These are phyloP conservation scores for Steatornis caripensis DNA, from an alignment of 2,113 vertebrate species.

Conservation along the genomic window DNA sequence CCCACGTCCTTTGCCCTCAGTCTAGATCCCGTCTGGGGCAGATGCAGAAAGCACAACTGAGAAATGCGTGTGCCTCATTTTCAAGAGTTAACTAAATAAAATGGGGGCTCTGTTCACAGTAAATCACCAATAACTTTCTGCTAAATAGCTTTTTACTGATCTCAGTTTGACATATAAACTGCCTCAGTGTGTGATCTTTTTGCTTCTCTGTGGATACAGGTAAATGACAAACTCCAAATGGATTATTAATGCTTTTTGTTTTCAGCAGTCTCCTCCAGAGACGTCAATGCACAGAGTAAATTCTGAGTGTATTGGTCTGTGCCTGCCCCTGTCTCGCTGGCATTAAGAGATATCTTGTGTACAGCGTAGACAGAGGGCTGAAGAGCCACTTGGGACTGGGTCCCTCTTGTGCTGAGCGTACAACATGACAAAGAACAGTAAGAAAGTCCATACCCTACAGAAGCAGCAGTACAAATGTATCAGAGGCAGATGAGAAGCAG, in stretches of 20 bases:
- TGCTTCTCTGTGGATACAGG: background rate
- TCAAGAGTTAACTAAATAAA: background rate
- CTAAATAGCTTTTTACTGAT: background rate
- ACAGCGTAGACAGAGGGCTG: background rate
- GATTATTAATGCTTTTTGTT: background rate
- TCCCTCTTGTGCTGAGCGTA: background rate
- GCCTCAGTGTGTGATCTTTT: background rate
- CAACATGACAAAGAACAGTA: background rate
- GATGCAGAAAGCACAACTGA: background rate
- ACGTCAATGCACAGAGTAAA: background rate
- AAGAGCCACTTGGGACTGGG: background rate
- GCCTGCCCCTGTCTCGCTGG: background rate
- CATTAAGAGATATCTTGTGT: background rate
- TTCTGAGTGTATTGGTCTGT: background rate
- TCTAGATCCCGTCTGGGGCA: background rate
- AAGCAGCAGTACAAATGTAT: background rate
- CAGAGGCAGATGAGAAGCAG: background rate
- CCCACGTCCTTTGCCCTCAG: fast-evolving
- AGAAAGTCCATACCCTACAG: background rate
- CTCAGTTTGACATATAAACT: background rate
- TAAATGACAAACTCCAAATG: background rate
- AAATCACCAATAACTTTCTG: background rate
- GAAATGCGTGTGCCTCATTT: background rate
- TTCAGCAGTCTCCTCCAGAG: background rate
- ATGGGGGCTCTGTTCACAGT: background rate